phyloP scores from a whole-genome alignment of 2,113 vertebrate species.

The Octodon degus region DNA sequence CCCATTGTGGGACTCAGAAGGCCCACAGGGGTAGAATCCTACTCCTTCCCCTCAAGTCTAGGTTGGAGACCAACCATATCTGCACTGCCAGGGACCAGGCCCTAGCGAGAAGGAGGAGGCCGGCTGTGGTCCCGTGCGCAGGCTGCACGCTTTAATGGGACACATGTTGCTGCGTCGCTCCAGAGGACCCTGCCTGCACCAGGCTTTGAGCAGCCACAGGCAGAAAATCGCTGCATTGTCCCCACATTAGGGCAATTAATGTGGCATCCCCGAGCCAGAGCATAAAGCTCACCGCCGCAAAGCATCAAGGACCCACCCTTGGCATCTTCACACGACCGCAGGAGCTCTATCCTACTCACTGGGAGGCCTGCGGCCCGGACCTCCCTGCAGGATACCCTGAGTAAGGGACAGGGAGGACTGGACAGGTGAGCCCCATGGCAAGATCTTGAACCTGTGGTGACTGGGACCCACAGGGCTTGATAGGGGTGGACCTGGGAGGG shows the following conservation, averaged over 20 bases:
- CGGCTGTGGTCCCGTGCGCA: background rate
- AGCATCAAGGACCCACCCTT: constrained; percentile 74
- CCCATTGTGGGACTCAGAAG: background rate
- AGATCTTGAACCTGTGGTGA: background rate
- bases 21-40: background rate
- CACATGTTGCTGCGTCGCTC: constrained; percentile 67
- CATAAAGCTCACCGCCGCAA: constrained; percentile 87
- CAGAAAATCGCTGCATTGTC: constrained; percentile 84
- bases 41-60: background rate
- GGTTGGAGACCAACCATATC: background rate
- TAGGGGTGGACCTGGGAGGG: background rate
- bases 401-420: background rate
- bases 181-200: background rate
- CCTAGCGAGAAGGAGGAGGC: background rate
- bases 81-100: rapidly evolving
- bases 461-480: background rate
- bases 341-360: background rate
- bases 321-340: constrained; percentile 27
- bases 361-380: no score
- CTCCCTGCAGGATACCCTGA: background rate
- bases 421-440: background rate
- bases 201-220: constrained; percentile 76
- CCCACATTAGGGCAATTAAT: constrained; percentile 63
- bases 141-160: constrained; percentile 80
- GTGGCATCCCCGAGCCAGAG: constrained; percentile 65